Conservation (phyloP, 2,888 invertebrate genomes). For the Neoaliturus tenellus region DNA sequence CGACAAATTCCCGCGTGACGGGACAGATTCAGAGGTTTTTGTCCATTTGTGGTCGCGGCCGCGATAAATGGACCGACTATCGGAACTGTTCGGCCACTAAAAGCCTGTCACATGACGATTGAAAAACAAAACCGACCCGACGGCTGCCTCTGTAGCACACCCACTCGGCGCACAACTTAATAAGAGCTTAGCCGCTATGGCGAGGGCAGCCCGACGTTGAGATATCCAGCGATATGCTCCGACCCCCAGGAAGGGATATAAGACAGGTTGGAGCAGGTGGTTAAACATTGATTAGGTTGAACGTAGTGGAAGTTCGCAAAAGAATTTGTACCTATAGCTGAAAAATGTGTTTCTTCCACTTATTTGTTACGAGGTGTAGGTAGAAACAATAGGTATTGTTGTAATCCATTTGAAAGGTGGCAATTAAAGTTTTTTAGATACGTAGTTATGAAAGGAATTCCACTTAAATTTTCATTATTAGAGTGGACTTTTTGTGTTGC, state of each 20-base stretch:
- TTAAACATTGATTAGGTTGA: neutral
- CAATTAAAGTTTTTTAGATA: too few species aligned
- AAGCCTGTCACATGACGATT: slow-evolving; percentile 28
- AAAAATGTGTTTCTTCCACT: too few species aligned
- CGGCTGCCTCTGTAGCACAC: neutral
- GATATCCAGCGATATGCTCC: neutral
- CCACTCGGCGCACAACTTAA: slow-evolving; percentile 5
- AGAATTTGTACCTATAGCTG: too few species aligned
- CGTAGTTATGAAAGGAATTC: too few species aligned
- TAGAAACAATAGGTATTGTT: too few species aligned
- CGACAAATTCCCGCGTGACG: slow-evolving; percentile 26
- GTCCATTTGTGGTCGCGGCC: slow-evolving; percentile 43
- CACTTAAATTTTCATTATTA: too few species aligned
- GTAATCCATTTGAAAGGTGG: too few species aligned
- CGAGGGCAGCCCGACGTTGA: neutral
- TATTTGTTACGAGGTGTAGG: too few species aligned
- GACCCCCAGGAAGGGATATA: neutral
- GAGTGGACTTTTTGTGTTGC: too few species aligned
- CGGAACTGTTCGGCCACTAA: slow-evolving; percentile 9
- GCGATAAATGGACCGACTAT: slow-evolving; percentile 36
- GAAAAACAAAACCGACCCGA: slow-evolving; percentile 27
- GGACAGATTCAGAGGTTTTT: slow-evolving; percentile 35
- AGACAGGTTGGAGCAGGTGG: neutral
- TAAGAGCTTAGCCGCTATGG: neutral
- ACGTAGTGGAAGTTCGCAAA: neutral